A percentile compares a stretch with the other conserved stretches of the same genome.
Evolutionary conservation across 2,113 vertebrate genomes (phyloP).

Genomic region (Stegastes partitus): DNA sequence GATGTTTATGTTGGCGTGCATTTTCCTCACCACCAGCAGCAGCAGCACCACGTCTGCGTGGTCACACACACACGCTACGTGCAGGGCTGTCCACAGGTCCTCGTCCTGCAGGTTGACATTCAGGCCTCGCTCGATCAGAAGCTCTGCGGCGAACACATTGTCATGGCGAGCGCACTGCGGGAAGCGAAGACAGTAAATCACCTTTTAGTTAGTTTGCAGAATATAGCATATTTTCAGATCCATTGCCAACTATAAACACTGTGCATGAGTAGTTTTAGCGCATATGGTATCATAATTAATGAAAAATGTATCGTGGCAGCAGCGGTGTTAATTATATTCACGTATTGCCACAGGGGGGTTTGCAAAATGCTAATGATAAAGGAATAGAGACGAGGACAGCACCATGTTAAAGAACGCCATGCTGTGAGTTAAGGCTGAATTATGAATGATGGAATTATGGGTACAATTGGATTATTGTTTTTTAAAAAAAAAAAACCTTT

Average conservation of each 20-base stretch:
- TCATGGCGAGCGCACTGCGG: conserved; percentile 94
- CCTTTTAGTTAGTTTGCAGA: background rate
- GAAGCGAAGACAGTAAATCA: conserved; percentile 23
- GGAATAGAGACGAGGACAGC: background rate
- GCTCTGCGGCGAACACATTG: conserved; percentile 93
- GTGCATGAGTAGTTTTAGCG: conserved; percentile 10
- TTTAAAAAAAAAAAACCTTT: background rate
- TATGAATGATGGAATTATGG: too few species aligned
- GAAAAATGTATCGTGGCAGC: conserved; percentile 9
- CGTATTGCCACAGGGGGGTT: background rate
- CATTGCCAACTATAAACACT: background rate
- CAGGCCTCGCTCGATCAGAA: conserved; percentile 92
- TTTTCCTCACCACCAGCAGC: conserved; percentile 88
- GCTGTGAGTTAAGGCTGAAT: background rate
- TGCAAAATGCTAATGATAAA: conserved; percentile 16
- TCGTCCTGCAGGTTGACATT: conserved; percentile 95
- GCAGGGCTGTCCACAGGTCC: conserved; percentile 95
- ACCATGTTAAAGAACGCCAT: background rate
- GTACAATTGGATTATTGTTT: too few species aligned
- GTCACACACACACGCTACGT: conserved; percentile 93
- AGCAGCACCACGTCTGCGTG: conserved; percentile 91
- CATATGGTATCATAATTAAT: background rate
- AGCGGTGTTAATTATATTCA: background rate
- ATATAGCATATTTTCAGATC: background rate
- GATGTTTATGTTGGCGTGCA: background rate